Evolutionary conservation across 2,888 invertebrate genomes (phyloP), one percentile per base, ranked within the genome.

Genomic region (Geotrupes spiniger): DNA sequence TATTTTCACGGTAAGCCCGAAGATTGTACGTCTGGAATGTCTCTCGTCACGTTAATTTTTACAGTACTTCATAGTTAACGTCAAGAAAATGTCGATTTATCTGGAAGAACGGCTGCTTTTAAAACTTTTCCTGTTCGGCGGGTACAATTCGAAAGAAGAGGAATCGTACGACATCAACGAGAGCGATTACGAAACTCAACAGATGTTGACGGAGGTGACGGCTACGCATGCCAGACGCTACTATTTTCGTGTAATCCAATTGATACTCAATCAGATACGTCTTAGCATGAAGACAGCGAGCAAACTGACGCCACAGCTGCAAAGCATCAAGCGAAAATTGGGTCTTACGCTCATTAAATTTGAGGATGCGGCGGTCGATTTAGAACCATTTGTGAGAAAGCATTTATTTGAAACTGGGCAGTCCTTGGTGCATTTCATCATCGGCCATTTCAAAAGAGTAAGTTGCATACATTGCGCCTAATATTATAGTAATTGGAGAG

Each of bases 291-390:
- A 88, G 55, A 98, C 97, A 15, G 84, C 92, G 0, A 84, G 83
- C 57, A 92, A 93, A 73, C 75, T 99, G 49, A 80, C 87, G 1
- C 71, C 79, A 0, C 85, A 89, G 62, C 79, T 98, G 53, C 80
- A 83, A 52, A 78, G 79, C 53, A 83, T 96, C 45, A 97, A 97
- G 76, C 83, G 88, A 51, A 84, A 87, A 53, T 78, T 94, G 43
- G 92, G 92, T 1, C 76, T 97, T 33, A 92, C 91, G 33, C 78
- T 99, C 47, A 89, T 98, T 59, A 89, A 90, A 68, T 99, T 99
- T 75, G 98, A 98, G 75, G 95, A 98, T 73, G 98, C 97, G 9
- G 82, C 88, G 31, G 92, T 99, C 9, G 91, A 94, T 66, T 77
- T 99, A 56, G 88, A 93, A 70, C 89, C 92, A 1, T 97, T 93